Percentiles rank a stretch among this genome's conserved stretches.
phyloP scores from a whole-genome alignment of 2,888 invertebrate genomes.

The Catocala sponsa region DNA sequence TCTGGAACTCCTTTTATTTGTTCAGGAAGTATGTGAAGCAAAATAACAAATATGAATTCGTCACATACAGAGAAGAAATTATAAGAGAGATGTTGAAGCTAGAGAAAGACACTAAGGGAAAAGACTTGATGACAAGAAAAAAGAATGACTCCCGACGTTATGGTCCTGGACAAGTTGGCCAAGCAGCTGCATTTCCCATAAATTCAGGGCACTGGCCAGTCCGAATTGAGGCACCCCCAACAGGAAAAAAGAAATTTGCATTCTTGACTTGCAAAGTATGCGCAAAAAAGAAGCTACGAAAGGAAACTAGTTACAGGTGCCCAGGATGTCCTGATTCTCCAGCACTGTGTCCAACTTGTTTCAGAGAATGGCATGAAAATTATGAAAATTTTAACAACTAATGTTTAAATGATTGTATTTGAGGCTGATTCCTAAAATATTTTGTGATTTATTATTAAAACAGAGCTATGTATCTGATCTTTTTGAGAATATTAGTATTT shows the following conservation, averaged over 20 bases:
- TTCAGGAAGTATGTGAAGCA: constrained; percentile 25
- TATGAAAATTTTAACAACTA: constrained; percentile 12
- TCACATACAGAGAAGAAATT: constrained; percentile 22
- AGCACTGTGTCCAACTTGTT: constrained; percentile 14
- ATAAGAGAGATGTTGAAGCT: constrained; percentile 13
- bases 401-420: constrained; percentile 8
- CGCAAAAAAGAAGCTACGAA: constrained; percentile 16
- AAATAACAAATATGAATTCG: constrained; percentile 9
- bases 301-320: constrained; percentile 17
- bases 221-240: constrained; percentile 1
- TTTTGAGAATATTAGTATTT: constrained; percentile 12
- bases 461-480: constrained; percentile 12
- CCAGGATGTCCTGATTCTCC: constrained; percentile 10
- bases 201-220: constrained; percentile 5
- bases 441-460: constrained; percentile 11
- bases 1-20: constrained; percentile 30
- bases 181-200: constrained; percentile 1
- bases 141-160: constrained; percentile 12
- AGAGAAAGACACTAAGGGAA: background rate
- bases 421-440: constrained; percentile 8
- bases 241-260: constrained; percentile 9
- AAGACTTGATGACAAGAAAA: constrained; percentile 4
- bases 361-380: constrained; percentile 19
- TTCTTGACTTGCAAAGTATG: constrained; percentile 13
- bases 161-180: background rate